Conservation (phyloP, 2,113 vertebrate species). For the Tylochromis polylepis region DNA sequence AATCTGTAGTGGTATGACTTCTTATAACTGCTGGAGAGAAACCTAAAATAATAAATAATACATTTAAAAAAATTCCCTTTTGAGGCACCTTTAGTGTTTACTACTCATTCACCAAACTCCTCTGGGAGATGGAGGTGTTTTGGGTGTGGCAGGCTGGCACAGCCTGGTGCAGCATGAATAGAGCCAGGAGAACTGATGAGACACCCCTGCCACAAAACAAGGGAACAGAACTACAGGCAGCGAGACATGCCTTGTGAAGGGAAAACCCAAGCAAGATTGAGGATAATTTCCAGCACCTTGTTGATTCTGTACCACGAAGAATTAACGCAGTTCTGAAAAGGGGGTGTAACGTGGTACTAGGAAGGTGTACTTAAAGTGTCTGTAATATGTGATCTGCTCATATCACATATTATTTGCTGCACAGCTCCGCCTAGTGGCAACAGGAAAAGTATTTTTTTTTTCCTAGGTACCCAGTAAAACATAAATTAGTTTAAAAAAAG, state of each 20-base stretch:
- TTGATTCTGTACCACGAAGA: fast-evolving
- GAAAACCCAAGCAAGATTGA: not conserved
- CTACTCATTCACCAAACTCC: not conserved
- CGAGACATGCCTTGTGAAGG: not conserved
- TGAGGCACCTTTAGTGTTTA: not conserved
- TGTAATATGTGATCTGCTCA: not conserved
- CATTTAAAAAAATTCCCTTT: not conserved
- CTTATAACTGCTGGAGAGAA: not conserved
- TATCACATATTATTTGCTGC: not conserved
- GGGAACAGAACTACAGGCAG: not conserved
- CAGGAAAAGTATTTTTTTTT: not conserved
- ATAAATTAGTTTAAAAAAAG: too few relatives aligned
- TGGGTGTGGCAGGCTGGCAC: not conserved
- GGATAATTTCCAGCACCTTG: not conserved
- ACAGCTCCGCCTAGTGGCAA: not conserved
- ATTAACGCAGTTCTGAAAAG: not conserved
- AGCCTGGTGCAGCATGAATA: not conserved
- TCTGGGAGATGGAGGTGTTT: not conserved
- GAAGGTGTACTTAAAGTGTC: not conserved
- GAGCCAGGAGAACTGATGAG: not conserved
- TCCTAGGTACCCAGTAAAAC: not conserved
- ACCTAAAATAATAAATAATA: not conserved
- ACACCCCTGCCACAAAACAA: not conserved
- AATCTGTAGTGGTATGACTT: not conserved
- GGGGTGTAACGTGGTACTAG: fast-evolving